phyloP scores from a whole-genome alignment of 2,113 vertebrate species.

The Dromaius novaehollandiae region DNA sequence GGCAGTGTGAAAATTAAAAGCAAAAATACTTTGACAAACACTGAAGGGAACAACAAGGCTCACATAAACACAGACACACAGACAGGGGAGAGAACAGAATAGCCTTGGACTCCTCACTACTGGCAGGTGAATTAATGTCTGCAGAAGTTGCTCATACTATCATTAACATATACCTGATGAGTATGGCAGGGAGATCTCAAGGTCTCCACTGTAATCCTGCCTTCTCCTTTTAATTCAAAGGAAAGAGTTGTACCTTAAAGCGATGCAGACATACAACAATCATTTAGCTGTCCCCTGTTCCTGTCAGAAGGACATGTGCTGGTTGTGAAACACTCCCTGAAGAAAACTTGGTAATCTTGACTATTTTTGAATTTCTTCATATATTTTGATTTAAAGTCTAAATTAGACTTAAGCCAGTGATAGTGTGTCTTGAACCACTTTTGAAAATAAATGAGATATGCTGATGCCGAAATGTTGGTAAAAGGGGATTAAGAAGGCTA shows the following conservation, averaged over 20 bases:
- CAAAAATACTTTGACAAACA: background rate
- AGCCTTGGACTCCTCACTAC: background rate
- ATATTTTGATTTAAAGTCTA: slow-evolving; percentile 59
- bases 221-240: slow-evolving; percentile 56
- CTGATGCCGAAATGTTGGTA: slow-evolving; percentile 59
- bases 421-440: slow-evolving; percentile 62
- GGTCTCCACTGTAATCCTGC: slow-evolving; percentile 31
- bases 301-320: slow-evolving; percentile 36
- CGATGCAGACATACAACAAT: slow-evolving; percentile 14
- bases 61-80: background rate
- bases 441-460: slow-evolving; percentile 70
- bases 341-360: slow-evolving; percentile 46
- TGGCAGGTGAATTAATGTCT: slow-evolving; percentile 43
- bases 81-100: background rate
- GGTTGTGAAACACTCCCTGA: slow-evolving; percentile 40
- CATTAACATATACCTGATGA: slow-evolving; percentile 40
- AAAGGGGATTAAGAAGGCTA: slow-evolving; percentile 76
- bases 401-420: slow-evolving; percentile 67
- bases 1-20: background rate
- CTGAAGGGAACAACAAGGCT: background rate
- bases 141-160: slow-evolving; percentile 7
- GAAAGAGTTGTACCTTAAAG: slow-evolving; percentile 46
- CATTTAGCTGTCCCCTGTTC: background rate
- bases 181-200: slow-evolving; percentile 45
- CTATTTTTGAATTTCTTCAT: slow-evolving; percentile 57